A percentile compares a stretch with the other conserved stretches of the same genome.
These are phyloP conservation scores for Clamator glandarius DNA, from an alignment of 2,797 vertebrate genomes.

Conservation along the genomic window DNA sequence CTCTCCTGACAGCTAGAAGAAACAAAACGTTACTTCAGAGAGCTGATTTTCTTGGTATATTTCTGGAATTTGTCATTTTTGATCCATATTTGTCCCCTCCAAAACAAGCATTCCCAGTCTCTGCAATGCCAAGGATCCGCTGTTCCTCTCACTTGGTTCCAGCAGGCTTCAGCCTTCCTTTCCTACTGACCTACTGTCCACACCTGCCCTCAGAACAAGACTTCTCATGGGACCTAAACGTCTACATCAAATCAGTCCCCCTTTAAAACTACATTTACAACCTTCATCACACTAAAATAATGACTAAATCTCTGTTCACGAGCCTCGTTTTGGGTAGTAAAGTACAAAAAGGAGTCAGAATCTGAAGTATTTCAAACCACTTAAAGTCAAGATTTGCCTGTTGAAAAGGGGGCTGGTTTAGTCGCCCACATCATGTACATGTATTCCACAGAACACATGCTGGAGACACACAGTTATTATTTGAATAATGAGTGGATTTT, in stretches of 20 bases:
- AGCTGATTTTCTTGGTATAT: background rate
- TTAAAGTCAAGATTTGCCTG: conserved; percentile 17
- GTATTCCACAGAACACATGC: conserved; percentile 57
- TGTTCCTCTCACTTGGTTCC: background rate
- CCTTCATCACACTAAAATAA: background rate
- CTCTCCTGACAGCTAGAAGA: background rate
- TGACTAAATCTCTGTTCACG: background rate
- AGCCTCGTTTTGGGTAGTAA: background rate
- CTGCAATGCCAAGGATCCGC: rapidly evolving
- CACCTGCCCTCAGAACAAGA: background rate
- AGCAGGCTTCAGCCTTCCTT: background rate
- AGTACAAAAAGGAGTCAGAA: background rate
- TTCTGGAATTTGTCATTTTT: background rate
- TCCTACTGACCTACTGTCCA: background rate
- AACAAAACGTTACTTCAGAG: background rate
- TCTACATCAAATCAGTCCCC: background rate
- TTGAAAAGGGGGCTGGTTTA: background rate
- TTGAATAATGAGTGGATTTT: conserved; percentile 62
- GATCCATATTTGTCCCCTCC: background rate
- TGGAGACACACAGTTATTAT: conserved; percentile 61
- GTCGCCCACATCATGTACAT: conserved; percentile 44
- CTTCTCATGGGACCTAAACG: background rate
- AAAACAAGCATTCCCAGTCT: background rate
- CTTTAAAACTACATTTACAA: background rate
- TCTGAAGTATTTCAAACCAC: background rate